These are phyloP conservation scores for Coelinius sp. DNA, from an alignment of 2,888 invertebrate species.

Conservation along the genomic window DNA sequence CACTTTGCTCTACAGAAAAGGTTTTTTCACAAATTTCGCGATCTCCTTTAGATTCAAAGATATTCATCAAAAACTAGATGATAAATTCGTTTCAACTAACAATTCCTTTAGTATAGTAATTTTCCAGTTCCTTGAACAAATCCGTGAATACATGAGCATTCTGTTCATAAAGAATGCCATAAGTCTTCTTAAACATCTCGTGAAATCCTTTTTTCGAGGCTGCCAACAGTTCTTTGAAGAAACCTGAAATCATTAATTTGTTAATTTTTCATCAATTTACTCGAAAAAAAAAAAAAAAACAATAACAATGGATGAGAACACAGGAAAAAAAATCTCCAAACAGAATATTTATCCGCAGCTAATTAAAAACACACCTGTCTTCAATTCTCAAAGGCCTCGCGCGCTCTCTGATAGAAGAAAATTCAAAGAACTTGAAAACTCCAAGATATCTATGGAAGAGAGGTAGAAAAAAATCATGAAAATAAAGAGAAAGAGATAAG, in stretches of 20 bases:
- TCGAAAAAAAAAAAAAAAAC: neutral
- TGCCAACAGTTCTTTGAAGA: conserved; percentile 87
- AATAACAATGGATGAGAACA: neutral
- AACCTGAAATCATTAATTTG: conserved; percentile 80
- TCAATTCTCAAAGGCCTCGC: neutral
- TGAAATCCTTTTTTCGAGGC: conserved; percentile 91
- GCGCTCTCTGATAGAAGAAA: neutral
- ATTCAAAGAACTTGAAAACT: neutral
- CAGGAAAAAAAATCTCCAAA: neutral
- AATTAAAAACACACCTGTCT: neutral
- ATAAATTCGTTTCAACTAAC: conserved; percentile 52
- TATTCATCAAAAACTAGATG: neutral
- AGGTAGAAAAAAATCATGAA: neutral
- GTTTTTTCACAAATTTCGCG: neutral
- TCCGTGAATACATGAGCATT: conserved; percentile 94
- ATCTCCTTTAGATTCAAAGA: neutral
- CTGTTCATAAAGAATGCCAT: conserved; percentile 95
- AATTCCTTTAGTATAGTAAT: conserved; percentile 86
- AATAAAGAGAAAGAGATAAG: neutral
- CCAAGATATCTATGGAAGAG: neutral
- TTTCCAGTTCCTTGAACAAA: conserved; percentile 90
- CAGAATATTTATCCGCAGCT: conserved; percentile 3
- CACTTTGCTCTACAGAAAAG: neutral
- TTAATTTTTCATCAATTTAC: neutral
- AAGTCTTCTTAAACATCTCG: conserved; percentile 95